These are phyloP conservation scores for Cyphomyrus discorhynchus DNA, from an alignment of 2,113 vertebrate genomes.

Conservation along the genomic window DNA sequence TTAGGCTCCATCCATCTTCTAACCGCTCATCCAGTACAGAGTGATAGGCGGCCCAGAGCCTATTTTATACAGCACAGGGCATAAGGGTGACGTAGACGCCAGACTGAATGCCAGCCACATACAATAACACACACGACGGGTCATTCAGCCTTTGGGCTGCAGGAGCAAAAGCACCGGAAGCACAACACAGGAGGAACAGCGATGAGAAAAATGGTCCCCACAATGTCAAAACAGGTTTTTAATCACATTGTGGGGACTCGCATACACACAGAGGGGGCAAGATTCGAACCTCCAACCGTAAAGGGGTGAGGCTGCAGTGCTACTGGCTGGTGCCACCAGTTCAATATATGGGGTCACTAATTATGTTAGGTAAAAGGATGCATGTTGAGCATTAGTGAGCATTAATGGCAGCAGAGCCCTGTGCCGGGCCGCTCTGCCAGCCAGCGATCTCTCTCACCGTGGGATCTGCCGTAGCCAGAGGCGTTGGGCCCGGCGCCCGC, in stretches of 20 bases:
- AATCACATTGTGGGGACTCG: neutral
- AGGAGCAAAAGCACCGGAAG: neutral
- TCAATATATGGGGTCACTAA: neutral
- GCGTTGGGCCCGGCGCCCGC: slow-evolving; percentile 60
- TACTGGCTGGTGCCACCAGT: neutral
- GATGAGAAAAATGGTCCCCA: neutral
- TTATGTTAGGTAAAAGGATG: neutral
- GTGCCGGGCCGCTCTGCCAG: neutral
- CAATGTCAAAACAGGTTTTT: too few species aligned
- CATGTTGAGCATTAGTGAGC: neutral
- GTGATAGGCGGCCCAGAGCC: neutral
- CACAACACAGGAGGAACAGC: neutral
- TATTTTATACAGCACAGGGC: neutral
- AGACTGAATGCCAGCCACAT: neutral
- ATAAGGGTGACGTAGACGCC: neutral
- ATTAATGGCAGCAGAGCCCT: neutral
- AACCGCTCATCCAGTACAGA: neutral
- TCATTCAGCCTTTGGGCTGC: neutral
- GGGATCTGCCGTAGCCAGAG: slow-evolving; percentile 74
- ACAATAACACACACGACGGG: neutral
- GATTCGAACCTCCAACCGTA: neutral
- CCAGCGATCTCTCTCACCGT: slow-evolving; percentile 61
- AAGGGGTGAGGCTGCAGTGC: neutral
- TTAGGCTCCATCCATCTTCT: neutral
- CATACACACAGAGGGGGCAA: neutral